phyloP scores from a whole-genome alignment of 2,113 vertebrate genomes.

The Taxidea taxus region DNA sequence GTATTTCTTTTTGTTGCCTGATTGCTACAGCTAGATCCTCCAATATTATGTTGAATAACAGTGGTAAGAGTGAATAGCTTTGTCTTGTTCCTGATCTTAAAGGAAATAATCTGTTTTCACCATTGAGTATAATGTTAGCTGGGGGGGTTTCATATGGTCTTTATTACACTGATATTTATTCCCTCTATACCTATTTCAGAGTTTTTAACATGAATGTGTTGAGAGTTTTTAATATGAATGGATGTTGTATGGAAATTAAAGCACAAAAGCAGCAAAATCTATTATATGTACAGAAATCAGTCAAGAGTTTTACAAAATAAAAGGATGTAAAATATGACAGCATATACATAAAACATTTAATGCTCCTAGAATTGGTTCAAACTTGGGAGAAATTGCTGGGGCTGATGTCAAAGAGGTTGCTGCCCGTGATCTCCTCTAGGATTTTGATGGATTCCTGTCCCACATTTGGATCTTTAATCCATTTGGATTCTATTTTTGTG shows the following conservation, averaged over 20 bases:
- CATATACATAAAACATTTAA: background rate
- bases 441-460: too few relatives aligned
- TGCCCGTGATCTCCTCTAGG: too few relatives aligned
- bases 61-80: background rate
- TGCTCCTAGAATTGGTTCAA: background rate
- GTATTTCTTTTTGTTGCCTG: background rate
- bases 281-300: background rate
- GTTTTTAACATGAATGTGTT: background rate
- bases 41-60: background rate
- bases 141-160: background rate
- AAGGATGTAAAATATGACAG: background rate
- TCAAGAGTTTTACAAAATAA: background rate
- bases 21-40: background rate
- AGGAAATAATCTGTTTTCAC: background rate
- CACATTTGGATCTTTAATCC: too few relatives aligned
- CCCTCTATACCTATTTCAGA: background rate
- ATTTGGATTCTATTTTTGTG: too few relatives aligned
- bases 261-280: background rate
- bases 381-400: too few relatives aligned
- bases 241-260: background rate
- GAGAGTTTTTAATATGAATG: background rate
- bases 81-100: background rate
- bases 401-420: too few relatives aligned
- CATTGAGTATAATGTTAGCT: background rate
- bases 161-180: background rate